Evolutionary conservation across 2,113 vertebrate species (phyloP), one percentile per base, ranked within the genome.

Genomic region (Urocolius indicus): DNA sequence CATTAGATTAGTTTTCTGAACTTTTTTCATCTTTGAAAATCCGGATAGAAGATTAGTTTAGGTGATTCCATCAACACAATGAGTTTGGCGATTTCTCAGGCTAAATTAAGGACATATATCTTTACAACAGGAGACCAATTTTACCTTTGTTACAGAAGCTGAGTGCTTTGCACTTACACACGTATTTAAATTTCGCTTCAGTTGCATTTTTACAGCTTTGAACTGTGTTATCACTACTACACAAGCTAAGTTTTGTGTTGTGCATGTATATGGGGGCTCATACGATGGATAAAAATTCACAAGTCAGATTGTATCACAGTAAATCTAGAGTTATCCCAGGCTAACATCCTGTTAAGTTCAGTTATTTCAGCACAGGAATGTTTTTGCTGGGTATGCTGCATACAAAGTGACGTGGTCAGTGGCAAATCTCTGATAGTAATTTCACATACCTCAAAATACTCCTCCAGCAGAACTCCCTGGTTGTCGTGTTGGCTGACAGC

Each of bases 1-100:
- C 83, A 80, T 69, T 94, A 72, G 86, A 96, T 97, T 95, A 94
- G 87, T 92, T 97, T 92, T 84, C 90, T 89, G 69, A 63, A 32
- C n/a, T 72, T 95, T 94, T 94, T 96, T 90, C 79, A 90, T 88
- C 88, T 81, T 75, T 41, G 27, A 88, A 81, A 89, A 67, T 75
- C 88, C 68, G 83, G 86, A 89, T 58, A 68, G 72, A 95, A 97
- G 92, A 96, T 96, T 94, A 95, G 92, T 92, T 95, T 72, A 95
- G 90, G 90, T 57, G 90, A 89, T 92, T 84, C 16, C 76, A 92
- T 93, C 76, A 95, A 78, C 71, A 96, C 94, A 94, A 87, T 72
- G 93, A 92, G 76, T 57, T 61, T 72, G 72, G 73, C 23, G 19
- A 89, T 90, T 95, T 90, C 93, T 94, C 83, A 95, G 66, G 34